Conservation (phyloP, 2,888 invertebrate genomes). For the Parnassius smintheus region DNA sequence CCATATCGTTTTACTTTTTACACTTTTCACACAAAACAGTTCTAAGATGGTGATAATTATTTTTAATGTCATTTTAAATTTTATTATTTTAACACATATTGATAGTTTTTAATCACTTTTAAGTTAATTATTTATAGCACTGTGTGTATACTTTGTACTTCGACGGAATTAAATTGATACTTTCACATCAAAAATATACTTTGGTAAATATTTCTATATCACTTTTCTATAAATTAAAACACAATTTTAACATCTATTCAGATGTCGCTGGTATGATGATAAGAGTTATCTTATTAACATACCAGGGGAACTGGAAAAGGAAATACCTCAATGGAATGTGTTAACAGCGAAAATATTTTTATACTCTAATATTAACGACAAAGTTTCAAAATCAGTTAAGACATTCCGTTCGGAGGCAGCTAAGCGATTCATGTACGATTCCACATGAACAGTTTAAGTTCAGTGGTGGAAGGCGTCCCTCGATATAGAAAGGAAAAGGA, state of each 20-base stretch:
- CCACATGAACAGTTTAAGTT: slow-evolving; percentile 64
- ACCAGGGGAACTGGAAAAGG: slow-evolving; percentile 50
- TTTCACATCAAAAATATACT: slow-evolving; percentile 70
- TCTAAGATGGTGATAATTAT: slow-evolving; percentile 46
- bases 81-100: slow-evolving; percentile 55
- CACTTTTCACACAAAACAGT: slow-evolving; percentile 66
- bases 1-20: slow-evolving; percentile 75
- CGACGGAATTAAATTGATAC: slow-evolving; percentile 67
- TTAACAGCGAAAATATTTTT: slow-evolving; percentile 37
- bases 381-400: slow-evolving; percentile 40
- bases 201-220: slow-evolving; percentile 55
- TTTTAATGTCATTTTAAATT: slow-evolving; percentile 64
- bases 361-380: background rate
- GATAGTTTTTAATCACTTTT: slow-evolving; percentile 49
- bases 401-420: slow-evolving; percentile 68
- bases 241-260: slow-evolving; percentile 27
- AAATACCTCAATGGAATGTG: slow-evolving; percentile 62
- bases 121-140: slow-evolving; percentile 49
- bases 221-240: slow-evolving; percentile 56
- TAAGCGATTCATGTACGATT: slow-evolving; percentile 73
- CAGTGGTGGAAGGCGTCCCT: slow-evolving; percentile 81
- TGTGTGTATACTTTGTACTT: slow-evolving; percentile 71
- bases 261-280: slow-evolving; percentile 63
- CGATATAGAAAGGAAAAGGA: slow-evolving; percentile 69
- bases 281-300: slow-evolving; percentile 62